Percentiles rank a stretch among this genome's conserved stretches.
Conservation (phyloP, 2,113 vertebrate species). For the Sterrhoptilus dennistouni region DNA sequence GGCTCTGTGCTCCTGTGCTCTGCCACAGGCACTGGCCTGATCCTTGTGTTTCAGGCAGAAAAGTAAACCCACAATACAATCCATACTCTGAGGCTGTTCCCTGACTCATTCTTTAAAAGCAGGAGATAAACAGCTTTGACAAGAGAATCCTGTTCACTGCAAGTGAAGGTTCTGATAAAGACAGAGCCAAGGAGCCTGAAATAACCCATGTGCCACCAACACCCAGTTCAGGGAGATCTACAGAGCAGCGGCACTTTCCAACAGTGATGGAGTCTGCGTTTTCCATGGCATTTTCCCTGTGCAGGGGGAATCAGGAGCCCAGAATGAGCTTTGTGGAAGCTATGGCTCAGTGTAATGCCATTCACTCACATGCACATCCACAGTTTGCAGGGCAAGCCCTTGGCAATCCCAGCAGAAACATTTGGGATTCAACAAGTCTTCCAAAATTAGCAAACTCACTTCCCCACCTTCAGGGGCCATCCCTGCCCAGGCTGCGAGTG, state of each 20-base stretch:
- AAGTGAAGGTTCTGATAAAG: background rate
- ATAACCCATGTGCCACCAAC: background rate
- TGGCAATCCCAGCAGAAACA: background rate
- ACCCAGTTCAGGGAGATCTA: too few relatives aligned
- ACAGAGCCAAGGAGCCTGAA: background rate
- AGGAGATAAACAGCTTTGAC: background rate
- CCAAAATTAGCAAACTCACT: background rate
- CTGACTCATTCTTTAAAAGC: background rate
- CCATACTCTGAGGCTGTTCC: background rate
- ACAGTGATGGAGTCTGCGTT: background rate
- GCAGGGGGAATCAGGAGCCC: background rate
- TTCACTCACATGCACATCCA: fast-evolving
- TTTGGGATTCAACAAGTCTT: background rate
- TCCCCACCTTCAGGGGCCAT: background rate
- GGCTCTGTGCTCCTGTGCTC: background rate
- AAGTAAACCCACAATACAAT: background rate
- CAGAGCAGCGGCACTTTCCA: background rate
- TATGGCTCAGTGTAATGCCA: background rate
- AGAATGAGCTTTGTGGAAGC: background rate
- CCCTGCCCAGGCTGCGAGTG: background rate
- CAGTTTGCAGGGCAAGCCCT: background rate
- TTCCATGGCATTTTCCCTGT: background rate
- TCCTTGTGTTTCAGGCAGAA: background rate
- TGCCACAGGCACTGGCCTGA: background rate
- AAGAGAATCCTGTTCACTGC: fast-evolving